A percentile compares a stretch with the other conserved stretches of the same genome.
phyloP scores from a whole-genome alignment of 2,113 vertebrate genomes.

The Pelvicachromis taeniatus region DNA sequence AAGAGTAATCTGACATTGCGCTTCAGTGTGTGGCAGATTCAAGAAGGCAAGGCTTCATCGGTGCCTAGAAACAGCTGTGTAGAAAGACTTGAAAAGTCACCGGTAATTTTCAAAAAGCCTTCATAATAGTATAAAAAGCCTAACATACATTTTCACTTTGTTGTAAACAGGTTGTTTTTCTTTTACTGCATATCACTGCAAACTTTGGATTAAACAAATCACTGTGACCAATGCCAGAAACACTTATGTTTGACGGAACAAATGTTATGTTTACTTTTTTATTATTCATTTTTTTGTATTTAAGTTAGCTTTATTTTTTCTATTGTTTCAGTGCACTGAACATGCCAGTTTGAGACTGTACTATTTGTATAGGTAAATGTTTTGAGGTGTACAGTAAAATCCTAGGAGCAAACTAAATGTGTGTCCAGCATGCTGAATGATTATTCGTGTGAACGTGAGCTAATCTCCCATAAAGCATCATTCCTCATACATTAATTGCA shows the following conservation, averaged over 20 bases:
- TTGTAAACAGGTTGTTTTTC: slow-evolving; percentile 48
- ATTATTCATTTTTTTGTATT: slow-evolving; percentile 47
- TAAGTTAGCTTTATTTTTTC: slow-evolving; percentile 60
- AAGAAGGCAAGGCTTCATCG: slow-evolving; percentile 26
- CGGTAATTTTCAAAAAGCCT: slow-evolving; percentile 36
- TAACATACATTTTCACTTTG: slow-evolving; percentile 39
- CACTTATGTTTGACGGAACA: slow-evolving; percentile 46
- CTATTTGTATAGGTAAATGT: slow-evolving; percentile 72
- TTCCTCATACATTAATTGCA: slow-evolving; percentile 65
- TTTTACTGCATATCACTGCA: slow-evolving; percentile 56
- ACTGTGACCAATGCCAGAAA: slow-evolving; percentile 77
- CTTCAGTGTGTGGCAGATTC: not conserved
- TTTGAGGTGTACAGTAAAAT: slow-evolving; percentile 70
- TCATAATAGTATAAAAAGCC: slow-evolving; percentile 33
- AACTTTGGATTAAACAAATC: slow-evolving; percentile 70
- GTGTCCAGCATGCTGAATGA: slow-evolving; percentile 78
- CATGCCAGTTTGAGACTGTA: slow-evolving; percentile 70
- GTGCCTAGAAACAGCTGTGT: slow-evolving; percentile 35
- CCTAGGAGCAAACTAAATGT: slow-evolving; percentile 61
- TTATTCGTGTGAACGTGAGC: slow-evolving; percentile 67
- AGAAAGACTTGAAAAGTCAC: slow-evolving; percentile 32
- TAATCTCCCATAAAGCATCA: slow-evolving; percentile 61
- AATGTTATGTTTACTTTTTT: slow-evolving; percentile 62
- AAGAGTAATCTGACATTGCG: not conserved
- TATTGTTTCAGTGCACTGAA: slow-evolving; percentile 55